These are phyloP conservation scores for Otis tarda DNA, from an alignment of 2,113 vertebrate species.

Conservation along the genomic window DNA sequence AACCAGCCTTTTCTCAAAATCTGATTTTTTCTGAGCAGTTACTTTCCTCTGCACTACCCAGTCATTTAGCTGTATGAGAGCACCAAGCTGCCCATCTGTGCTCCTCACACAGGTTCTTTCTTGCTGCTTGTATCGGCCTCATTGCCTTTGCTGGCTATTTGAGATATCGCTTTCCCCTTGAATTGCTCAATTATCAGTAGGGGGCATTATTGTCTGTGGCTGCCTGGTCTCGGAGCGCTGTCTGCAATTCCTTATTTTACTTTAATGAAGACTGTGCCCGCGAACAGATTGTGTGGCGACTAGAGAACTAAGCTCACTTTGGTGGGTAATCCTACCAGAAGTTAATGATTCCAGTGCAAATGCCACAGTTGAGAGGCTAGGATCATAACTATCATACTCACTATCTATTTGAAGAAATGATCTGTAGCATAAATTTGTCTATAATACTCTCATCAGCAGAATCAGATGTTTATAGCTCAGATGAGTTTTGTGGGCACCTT, in stretches of 20 bases:
- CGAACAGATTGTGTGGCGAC: background rate
- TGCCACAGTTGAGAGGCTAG: background rate
- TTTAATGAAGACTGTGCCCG: background rate
- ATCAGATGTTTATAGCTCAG: background rate
- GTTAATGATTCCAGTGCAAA: background rate
- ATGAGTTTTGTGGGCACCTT: background rate
- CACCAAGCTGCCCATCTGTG: background rate
- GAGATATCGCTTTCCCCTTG: background rate
- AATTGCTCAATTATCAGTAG: constrained; percentile 11
- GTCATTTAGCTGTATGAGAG: background rate
- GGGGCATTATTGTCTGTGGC: constrained; percentile 40
- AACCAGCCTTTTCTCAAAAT: background rate
- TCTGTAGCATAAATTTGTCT: background rate
- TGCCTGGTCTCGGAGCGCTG: background rate
- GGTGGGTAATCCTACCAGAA: background rate
- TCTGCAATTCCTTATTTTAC: background rate
- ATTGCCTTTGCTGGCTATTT: background rate
- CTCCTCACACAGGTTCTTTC: background rate
- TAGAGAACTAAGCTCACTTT: background rate
- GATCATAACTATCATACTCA: background rate
- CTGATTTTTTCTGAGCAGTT: background rate
- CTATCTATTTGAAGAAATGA: background rate
- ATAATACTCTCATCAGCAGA: background rate
- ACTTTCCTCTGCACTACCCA: background rate
- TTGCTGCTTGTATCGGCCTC: background rate